These are phyloP conservation scores for Urocynchramus pylzowi DNA, from an alignment of 2,113 vertebrate genomes.

Conservation along the genomic window DNA sequence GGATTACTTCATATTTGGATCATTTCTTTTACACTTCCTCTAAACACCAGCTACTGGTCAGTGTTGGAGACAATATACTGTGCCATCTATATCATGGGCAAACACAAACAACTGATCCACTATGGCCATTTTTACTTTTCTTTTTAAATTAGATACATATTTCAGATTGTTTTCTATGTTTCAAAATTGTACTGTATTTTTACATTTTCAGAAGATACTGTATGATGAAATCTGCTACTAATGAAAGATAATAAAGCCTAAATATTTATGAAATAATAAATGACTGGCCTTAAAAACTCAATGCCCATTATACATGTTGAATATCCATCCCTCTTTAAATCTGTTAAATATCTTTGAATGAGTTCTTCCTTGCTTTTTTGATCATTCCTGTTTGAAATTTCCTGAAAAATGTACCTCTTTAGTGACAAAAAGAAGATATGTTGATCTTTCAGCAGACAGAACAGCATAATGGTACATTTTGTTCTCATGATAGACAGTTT, in stretches of 20 bases:
- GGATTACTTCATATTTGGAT: not conserved
- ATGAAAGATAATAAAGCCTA: not conserved
- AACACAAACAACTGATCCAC: not conserved
- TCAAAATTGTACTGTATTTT: not conserved
- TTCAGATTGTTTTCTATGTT: not conserved
- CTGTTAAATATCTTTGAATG: not conserved
- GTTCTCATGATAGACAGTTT: not conserved
- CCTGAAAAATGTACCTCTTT: not conserved
- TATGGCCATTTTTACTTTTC: not conserved
- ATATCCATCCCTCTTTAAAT: not conserved
- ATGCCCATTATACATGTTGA: not conserved
- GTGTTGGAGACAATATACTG: not conserved
- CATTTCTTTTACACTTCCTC: not conserved
- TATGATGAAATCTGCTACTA: not conserved
- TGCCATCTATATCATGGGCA: not conserved
- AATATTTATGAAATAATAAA: not conserved
- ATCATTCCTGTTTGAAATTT: not conserved
- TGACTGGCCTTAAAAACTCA: not conserved
- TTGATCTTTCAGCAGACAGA: not conserved
- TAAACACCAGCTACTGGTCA: not conserved
- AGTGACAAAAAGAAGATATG: not conserved
- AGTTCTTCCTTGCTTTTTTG: not conserved
- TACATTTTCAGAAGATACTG: not conserved
- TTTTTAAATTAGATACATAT: not conserved
- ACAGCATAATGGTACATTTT: not conserved